Evolutionary conservation across 1,140 invertebrate species (phyloP), one percentile per base, ranked within the genome.

Genomic region (Philopotamus ludificatus): DNA sequence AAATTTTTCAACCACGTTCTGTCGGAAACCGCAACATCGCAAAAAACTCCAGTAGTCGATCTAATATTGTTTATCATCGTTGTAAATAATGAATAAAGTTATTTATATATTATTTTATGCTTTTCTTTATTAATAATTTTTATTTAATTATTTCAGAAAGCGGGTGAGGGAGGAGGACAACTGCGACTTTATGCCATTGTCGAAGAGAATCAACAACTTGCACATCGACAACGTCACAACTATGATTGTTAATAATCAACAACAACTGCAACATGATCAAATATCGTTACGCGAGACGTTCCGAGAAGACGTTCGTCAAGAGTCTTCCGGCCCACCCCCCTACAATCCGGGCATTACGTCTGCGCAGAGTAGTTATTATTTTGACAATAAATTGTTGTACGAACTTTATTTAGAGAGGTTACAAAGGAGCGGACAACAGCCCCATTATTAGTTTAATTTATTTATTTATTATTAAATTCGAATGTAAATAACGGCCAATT

Each of bases 171-270:
- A 89, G 75, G 87, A 88, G 66, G 87, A 89, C 68, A 80, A 81
- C 39, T 85, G 85, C 70, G 88, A 90, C 72, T 90, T 89, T 71
- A 88, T 88, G 82, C 89, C 89, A 47, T 73, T 91, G 23, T 89
- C 87, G 20, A 91, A 91, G 76, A 79, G 88, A 71, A 90, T 90
- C 63, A 91, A 90, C 70, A 90, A 90, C 76, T 78, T 91, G n/a
- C 87, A 89, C 70, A 85, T 91, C 44, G 89, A 89, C 67, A 80
- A 78, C 64, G 77, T 60, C 15, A 42, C 58, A 15, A 67, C 44
- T 28, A 61, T 67, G 59, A 49, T 44, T 41, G 63, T 53, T 7
- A 61, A 65, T 57, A 34, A 45, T 45, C 54, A 63, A 57, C 49
- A 50, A 39, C 65, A 61, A 66, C 58, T 44, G 50, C 60, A 57